Conservation (phyloP, 2,888 invertebrate genomes). For the Adelognathus sp. region DNA sequence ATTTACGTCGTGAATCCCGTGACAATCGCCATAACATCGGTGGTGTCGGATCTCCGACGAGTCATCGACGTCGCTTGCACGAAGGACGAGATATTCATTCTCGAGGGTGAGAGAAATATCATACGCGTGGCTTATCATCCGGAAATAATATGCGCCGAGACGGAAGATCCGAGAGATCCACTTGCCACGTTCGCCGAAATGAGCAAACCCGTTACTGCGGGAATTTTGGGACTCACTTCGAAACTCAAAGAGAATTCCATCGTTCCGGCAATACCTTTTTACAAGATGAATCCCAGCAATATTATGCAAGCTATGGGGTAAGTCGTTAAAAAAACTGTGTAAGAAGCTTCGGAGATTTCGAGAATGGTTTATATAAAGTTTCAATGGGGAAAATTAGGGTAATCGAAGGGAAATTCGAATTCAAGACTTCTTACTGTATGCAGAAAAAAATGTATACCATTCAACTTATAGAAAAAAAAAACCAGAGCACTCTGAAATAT, state of each 20-base stretch:
- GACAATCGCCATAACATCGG: conserved; percentile 77
- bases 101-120: conserved; percentile 90
- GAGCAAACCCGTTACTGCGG: conserved; percentile 75
- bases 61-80: conserved; percentile 83
- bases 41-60: conserved; percentile 74
- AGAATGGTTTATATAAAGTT: not conserved
- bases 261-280: conserved; percentile 77
- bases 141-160: conserved; percentile 81
- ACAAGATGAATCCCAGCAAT: conserved; percentile 75
- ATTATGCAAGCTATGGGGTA: conserved; percentile 77
- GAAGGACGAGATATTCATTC: conserved; percentile 90
- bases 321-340: conserved; percentile 19
- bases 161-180: conserved; percentile 59
- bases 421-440: no score
- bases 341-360: not conserved
- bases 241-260: conserved; percentile 79
- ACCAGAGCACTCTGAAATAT: no score
- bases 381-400: no score
- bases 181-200: conserved; percentile 73
- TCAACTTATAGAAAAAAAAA: no score
- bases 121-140: conserved; percentile 90
- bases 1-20: conserved; percentile 90
- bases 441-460: no score
- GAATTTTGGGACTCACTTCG: conserved; percentile 78
- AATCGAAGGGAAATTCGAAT: no score